These are phyloP conservation scores for Pocillopora grandis DNA, from an alignment of 92 coral and sea anemone genomes.

Conservation along the genomic window DNA sequence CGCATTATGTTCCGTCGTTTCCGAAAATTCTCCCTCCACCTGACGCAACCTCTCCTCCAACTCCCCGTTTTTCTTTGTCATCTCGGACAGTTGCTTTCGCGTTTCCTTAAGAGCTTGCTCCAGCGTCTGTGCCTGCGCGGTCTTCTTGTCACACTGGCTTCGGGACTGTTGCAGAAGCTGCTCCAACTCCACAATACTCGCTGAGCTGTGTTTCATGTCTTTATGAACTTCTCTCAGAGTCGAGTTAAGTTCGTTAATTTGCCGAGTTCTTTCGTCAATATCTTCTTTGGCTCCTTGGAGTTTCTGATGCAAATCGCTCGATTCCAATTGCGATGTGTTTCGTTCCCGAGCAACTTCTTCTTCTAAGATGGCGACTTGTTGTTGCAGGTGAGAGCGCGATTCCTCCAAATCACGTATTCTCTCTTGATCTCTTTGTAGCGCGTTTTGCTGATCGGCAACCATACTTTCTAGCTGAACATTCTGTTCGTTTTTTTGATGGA, in stretches of 20 bases:
- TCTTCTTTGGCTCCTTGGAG: constrained; percentile 75
- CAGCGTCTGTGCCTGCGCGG: constrained; percentile 86
- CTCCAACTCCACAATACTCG: constrained; percentile 87
- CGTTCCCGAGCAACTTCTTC: constrained; percentile 86
- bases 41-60: constrained; percentile 81
- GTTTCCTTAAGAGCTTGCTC: constrained; percentile 84
- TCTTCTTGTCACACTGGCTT: constrained; percentile 77
- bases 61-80: constrained; percentile 80
- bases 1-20: constrained; percentile 61
- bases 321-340: constrained; percentile 71
- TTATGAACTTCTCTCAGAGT: constrained; percentile 90
- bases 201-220: constrained; percentile 93
- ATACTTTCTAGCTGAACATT: constrained; percentile 70
- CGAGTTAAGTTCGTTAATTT: constrained; percentile 76
- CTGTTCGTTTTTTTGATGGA: constrained; percentile 77
- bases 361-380: constrained; percentile 80
- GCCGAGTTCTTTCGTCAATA: constrained; percentile 79
- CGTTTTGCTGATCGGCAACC: constrained; percentile 76
- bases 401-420: constrained; percentile 79
- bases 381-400: constrained; percentile 79
- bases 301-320: constrained; percentile 66
- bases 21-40: constrained; percentile 57
- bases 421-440: constrained; percentile 74
- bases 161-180: constrained; percentile 91
- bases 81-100: constrained; percentile 68